Evolutionary conservation across 1,140 invertebrate genomes (phyloP).

Genomic region (Tetramorium simillimum): DNA sequence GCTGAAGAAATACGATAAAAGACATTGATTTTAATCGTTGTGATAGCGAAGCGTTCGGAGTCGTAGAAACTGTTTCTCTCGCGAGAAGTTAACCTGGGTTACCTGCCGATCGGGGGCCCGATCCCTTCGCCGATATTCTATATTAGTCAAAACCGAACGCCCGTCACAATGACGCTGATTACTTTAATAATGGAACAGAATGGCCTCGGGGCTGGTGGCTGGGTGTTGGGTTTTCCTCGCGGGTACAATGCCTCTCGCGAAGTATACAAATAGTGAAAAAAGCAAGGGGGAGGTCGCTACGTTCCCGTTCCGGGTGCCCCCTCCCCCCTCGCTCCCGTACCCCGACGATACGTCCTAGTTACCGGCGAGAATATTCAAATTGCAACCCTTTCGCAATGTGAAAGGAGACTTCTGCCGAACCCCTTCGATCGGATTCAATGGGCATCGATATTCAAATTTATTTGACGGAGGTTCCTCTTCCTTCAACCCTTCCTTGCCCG

Average conservation of each 20-base stretch:
- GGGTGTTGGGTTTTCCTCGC: conserved; percentile 83
- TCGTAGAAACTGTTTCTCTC: not conserved
- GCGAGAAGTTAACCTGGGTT: conserved; percentile 35
- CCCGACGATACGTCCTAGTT: conserved; percentile 81
- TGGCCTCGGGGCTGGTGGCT: conserved; percentile 81
- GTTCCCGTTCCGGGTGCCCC: conserved; percentile 35
- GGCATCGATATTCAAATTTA: conserved; percentile 86
- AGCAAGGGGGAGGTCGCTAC: conserved; percentile 59
- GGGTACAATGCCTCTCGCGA: conserved; percentile 80
- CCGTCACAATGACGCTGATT: conserved; percentile 84
- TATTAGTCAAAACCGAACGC: conserved; percentile 83
- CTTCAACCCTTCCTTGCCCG: conserved; percentile 57
- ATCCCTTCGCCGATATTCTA: conserved; percentile 64
- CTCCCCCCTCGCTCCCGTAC: conserved; percentile 33
- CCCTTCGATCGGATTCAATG: conserved; percentile 85
- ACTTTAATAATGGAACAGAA: conserved; percentile 84
- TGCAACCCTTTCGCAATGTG: conserved; percentile 82
- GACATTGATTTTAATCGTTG: not conserved
- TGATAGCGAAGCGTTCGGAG: not conserved
- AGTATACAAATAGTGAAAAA: conserved; percentile 84
- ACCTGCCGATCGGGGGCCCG: conserved; percentile 63
- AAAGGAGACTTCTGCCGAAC: conserved; percentile 83
- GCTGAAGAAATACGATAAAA: not conserved
- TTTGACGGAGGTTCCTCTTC: conserved; percentile 81
- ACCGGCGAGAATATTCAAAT: conserved; percentile 85